Evolutionary conservation across 2,797 vertebrate species (phyloP), one percentile per base, ranked within the genome.

Genomic region (Acrossocheilus fasciatus): DNA sequence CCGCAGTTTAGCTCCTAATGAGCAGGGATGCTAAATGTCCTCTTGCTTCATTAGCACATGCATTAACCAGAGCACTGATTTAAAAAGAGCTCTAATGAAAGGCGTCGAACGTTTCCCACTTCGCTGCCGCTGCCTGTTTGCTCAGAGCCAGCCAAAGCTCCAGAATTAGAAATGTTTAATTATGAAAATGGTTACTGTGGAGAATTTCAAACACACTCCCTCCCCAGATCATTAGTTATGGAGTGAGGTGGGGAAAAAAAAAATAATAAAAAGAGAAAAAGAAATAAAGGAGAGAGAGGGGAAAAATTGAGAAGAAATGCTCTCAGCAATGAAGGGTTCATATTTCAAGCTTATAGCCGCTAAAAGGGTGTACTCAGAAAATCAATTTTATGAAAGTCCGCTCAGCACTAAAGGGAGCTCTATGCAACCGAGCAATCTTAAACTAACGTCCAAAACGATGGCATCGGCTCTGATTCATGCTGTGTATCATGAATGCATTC

Each of bases 351-450:
- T 97, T 97, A 98, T 97, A 97, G 96, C 97, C 97, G 96, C 97
- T 98, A 98, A 98, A 98, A 98, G 97, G 97, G 95, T 97, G 96
- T 97, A 96, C 96, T 98, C 96, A 96, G 96, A 98, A 98, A 99
- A 98, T 99, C 97, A 98, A 98, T 99, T 98, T 98, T 97, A 98
- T 98, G 97, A 97, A 98, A 98, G 96, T 98, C 97, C 96, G 97
- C 96, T 95, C 93, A 97, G 97, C 96, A 97, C 97, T 97, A 97
- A 97, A 97, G 97, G 96, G 97, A 98, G 96, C 95, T 95, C 94
- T 95, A 95, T 97, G 97, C 97, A 98, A 96, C 97, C 96, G 97
- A 97, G 97, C 97, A 97, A 98, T 98, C 98, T 97, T 97, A 96
- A 97, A 97, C 97, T 97, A 96, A 96, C 94, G 96, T 96, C 95